Percentiles rank a stretch among this genome's conserved stretches.
These are phyloP conservation scores for Polyploca ridens DNA, from an alignment of 2,888 invertebrate genomes.

Conservation along the genomic window DNA sequence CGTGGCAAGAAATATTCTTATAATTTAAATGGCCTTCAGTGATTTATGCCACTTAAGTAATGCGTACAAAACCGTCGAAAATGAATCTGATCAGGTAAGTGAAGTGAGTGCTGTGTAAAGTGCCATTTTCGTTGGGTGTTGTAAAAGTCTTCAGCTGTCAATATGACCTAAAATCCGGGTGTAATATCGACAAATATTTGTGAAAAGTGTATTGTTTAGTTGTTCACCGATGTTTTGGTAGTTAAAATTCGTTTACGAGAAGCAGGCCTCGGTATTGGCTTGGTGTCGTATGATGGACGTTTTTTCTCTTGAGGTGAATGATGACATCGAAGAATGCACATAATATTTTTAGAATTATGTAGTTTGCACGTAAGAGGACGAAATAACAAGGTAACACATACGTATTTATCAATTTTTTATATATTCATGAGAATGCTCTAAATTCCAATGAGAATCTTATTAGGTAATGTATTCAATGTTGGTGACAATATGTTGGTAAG, in stretches of 20 bases:
- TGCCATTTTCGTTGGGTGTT: conserved; percentile 72
- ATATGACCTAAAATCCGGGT: conserved; percentile 77
- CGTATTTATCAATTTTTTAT: conserved; percentile 47
- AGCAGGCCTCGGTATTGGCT: conserved; percentile 28
- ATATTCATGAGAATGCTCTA: conserved; percentile 23
- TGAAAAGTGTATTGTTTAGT: conserved; percentile 47
- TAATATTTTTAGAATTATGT: conserved; percentile 83
- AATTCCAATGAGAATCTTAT: conserved; percentile 37
- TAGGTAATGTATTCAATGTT: conserved; percentile 34
- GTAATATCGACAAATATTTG: conserved; percentile 57
- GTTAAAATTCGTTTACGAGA: conserved; percentile 16
- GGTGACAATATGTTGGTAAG: conserved; percentile 44
- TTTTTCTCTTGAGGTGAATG: conserved; percentile 54
- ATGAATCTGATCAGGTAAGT: conserved; percentile 82
- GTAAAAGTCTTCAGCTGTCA: conserved; percentile 79
- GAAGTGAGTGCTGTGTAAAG: conserved; percentile 56
- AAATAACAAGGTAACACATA: conserved; percentile 67
- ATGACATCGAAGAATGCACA: conserved; percentile 78
- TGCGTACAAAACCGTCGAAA: conserved; percentile 81
- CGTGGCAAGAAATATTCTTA: conserved; percentile 82
- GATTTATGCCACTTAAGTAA: conserved; percentile 83
- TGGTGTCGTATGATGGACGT: conserved; percentile 34
- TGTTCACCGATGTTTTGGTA: conserved; percentile 18
- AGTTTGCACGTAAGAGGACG: conserved; percentile 76
- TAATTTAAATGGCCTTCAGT: conserved; percentile 85